Percentiles rank a stretch among this genome's conserved stretches.
These are phyloP conservation scores for Struthidea cinerea DNA, from an alignment of 2,113 vertebrate genomes.

Conservation along the genomic window DNA sequence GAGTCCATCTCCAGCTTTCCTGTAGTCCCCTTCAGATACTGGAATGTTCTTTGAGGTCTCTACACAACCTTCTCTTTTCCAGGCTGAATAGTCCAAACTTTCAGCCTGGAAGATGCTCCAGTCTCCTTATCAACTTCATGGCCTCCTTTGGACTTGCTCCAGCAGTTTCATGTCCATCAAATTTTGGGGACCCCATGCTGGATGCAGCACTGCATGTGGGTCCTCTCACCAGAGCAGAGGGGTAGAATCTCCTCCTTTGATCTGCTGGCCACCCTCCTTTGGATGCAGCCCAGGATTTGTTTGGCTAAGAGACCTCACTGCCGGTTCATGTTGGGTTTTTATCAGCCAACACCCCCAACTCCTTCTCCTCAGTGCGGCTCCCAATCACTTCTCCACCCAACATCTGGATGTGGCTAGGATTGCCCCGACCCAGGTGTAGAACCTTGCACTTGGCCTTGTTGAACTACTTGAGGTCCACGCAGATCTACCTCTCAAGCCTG, in stretches of 20 bases:
- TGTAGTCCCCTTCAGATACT: not conserved
- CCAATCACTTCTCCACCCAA: not conserved
- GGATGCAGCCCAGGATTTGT: not conserved
- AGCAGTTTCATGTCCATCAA: not conserved
- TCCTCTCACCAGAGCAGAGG: not conserved
- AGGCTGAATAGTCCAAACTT: not conserved
- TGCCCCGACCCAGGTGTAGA: not conserved
- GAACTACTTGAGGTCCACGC: not conserved
- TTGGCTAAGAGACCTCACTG: fast-evolving
- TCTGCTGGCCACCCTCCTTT: not conserved
- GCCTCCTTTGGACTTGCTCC: not conserved
- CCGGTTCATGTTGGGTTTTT: not conserved
- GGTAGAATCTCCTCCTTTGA: not conserved
- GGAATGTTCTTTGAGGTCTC: not conserved
- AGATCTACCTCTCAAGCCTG: not conserved
- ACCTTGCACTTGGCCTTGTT: not conserved
- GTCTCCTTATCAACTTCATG: not conserved
- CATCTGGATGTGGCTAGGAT: not conserved
- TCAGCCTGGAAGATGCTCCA: not conserved
- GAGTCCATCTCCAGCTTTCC: not conserved
- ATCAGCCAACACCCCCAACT: not conserved
- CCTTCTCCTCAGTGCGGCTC: not conserved
- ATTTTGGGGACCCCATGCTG: not conserved
- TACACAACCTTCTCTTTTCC: not conserved
- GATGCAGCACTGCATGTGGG: not conserved